Percentiles rank a stretch among this genome's conserved stretches.
Evolutionary conservation across 2,797 vertebrate species (phyloP).

Genomic region (Cheirogaleus major): DNA sequence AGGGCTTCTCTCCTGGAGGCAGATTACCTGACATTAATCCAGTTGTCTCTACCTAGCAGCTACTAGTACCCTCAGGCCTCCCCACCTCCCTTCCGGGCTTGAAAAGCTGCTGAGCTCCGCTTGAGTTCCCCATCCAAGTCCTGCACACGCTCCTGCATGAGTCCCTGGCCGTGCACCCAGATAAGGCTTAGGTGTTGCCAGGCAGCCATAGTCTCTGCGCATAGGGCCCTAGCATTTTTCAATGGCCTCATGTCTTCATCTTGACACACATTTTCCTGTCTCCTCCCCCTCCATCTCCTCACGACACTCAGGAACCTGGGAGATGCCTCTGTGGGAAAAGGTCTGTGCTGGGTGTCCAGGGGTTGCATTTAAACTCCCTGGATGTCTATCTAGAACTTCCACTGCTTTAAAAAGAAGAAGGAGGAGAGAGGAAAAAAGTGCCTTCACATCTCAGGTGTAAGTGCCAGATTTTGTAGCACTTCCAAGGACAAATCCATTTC

Average conservation of each 20-base stretch:
- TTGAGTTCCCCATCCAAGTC: neutral
- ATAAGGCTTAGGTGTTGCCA: neutral
- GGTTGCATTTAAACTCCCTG: neutral
- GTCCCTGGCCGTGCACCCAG: neutral
- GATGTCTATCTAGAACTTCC: neutral
- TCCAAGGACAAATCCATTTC: constrained; percentile 52
- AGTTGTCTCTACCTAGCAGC: neutral
- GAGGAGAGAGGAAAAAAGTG: neutral
- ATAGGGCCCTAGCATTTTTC: neutral
- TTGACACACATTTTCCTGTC: neutral
- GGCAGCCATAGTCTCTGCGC: neutral
- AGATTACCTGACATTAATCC: neutral
- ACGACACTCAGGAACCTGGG: neutral
- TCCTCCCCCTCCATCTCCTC: neutral
- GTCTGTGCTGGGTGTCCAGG: neutral
- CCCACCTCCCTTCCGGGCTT: neutral
- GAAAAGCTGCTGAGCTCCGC: neutral
- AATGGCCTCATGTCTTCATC: neutral
- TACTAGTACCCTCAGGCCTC: neutral
- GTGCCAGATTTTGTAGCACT: constrained; percentile 53
- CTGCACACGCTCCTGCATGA: neutral
- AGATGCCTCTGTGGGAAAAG: neutral
- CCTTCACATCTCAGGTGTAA: constrained; percentile 56
- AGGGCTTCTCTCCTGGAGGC: neutral
- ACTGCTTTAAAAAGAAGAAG: constrained; percentile 12